Percentiles rank a stretch among this genome's conserved stretches.
phyloP scores from a whole-genome alignment of 2,888 invertebrate genomes.

The Oegoconia quadripuncta region DNA sequence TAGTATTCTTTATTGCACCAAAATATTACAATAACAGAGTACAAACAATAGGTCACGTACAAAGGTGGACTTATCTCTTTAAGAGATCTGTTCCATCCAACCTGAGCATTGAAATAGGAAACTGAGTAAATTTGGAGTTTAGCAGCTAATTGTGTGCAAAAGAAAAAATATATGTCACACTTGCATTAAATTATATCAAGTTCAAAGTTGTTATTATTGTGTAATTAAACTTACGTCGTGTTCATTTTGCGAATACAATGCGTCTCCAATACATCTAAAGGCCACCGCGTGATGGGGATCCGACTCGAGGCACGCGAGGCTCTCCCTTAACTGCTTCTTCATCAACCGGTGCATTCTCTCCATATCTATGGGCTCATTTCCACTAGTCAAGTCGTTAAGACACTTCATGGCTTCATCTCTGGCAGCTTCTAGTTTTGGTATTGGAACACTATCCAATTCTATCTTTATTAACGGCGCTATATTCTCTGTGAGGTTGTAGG shows the following conservation, averaged over 20 bases:
- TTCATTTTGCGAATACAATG: conserved; percentile 87
- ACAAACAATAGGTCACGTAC: too few species aligned
- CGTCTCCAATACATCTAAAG: conserved; percentile 88
- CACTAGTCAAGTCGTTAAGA: conserved; percentile 38
- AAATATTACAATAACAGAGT: too few species aligned
- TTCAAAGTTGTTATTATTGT: too few species aligned
- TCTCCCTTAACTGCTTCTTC: conserved; percentile 83
- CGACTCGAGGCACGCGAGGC: conserved; percentile 85
- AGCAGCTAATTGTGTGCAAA: too few species aligned
- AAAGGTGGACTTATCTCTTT: too few species aligned
- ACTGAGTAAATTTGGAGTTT: too few species aligned
- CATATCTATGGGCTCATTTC: conserved; percentile 83
- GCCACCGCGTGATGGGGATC: conserved; percentile 88
- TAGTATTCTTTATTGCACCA: too few species aligned
- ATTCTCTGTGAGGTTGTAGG: conserved; percentile 85
- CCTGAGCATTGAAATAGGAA: too few species aligned
- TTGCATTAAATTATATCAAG: too few species aligned
- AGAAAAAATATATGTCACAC: too few species aligned
- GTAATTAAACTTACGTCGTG: conserved; percentile 81
- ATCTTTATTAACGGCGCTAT: conserved; percentile 84
- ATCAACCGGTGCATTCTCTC: conserved; percentile 86
- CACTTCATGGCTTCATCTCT: conserved; percentile 73
- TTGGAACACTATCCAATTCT: conserved; percentile 86
- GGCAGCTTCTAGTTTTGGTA: conserved; percentile 81
- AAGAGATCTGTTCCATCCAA: too few species aligned